Percentiles rank a stretch among this genome's conserved stretches.
Evolutionary conservation across 2,797 vertebrate genomes (phyloP).

Genomic region (Phrynocephalus guinanensis): DNA sequence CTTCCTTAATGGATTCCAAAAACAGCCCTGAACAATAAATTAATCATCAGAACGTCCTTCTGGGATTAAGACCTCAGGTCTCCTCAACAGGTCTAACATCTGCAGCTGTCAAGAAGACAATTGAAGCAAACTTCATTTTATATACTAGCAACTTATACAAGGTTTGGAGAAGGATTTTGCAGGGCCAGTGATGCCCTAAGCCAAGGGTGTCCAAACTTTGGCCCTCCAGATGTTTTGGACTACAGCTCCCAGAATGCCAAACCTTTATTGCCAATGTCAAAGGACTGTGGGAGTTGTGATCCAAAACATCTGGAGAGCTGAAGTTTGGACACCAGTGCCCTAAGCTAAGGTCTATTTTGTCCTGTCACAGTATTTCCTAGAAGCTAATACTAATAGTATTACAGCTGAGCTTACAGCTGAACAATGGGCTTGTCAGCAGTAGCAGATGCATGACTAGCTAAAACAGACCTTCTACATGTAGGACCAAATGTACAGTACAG

Average conservation of each 20-base stretch:
- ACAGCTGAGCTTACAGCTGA: neutral
- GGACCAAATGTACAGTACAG: neutral
- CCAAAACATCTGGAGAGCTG: too few species aligned
- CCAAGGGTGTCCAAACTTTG: too few species aligned
- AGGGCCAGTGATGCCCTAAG: neutral
- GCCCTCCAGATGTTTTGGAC: too few species aligned
- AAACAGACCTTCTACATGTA: neutral
- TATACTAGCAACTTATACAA: constrained; percentile 33
- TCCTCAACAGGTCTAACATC: constrained; percentile 62
- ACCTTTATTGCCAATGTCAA: too few species aligned
- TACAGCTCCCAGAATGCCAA: too few species aligned
- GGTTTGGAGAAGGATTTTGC: neutral
- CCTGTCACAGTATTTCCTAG: neutral
- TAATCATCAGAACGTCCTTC: constrained; percentile 68
- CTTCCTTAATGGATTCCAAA: constrained; percentile 61
- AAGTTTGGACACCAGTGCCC: too few species aligned
- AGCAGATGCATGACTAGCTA: neutral
- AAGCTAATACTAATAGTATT: neutral
- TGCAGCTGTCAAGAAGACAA: constrained; percentile 52
- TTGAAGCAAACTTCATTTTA: constrained; percentile 56
- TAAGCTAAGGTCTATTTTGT: too few species aligned
- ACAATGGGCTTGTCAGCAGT: neutral
- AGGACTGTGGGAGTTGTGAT: too few species aligned
- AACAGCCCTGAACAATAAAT: constrained; percentile 59
- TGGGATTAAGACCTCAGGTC: constrained; percentile 59